Evolutionary conservation across 2,113 vertebrate genomes (phyloP).

Genomic region (Melanerpes aurifrons): DNA sequence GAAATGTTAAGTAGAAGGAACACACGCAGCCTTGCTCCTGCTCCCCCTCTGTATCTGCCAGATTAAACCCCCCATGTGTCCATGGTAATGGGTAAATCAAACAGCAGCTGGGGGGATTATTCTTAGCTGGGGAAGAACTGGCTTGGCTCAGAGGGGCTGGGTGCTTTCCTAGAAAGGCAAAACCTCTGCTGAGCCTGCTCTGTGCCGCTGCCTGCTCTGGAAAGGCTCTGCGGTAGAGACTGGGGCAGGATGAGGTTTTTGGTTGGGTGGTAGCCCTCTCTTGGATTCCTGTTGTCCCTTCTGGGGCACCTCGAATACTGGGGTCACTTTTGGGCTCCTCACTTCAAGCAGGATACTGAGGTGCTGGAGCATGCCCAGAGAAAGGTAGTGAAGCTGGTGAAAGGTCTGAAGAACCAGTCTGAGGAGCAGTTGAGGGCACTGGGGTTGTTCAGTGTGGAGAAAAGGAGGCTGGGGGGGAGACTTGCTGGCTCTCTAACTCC

Average conservation of each 20-base stretch:
- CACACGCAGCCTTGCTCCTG: constrained; percentile 44
- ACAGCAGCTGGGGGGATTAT: constrained; percentile 59
- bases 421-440: too few relatives aligned
- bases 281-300: background rate
- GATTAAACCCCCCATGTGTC: background rate
- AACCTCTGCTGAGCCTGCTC: background rate
- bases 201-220: background rate
- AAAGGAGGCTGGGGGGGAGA: too few relatives aligned
- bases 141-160: background rate
- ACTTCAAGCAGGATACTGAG: too few relatives aligned
- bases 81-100: constrained; percentile 65
- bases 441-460: too few relatives aligned
- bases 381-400: too few relatives aligned
- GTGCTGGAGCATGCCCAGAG: too few relatives aligned
- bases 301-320: background rate
- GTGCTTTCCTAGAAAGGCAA: constrained; percentile 59
- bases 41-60: background rate
- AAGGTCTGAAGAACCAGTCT: too few relatives aligned
- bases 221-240: background rate
- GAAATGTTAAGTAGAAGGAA: constrained; percentile 64
- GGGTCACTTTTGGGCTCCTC: too few relatives aligned
- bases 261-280: background rate
- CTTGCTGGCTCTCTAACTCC: too few relatives aligned
- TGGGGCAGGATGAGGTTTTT: background rate
- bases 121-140: constrained; percentile 38